Evolutionary conservation across 2,888 invertebrate species (phyloP), one percentile per base, ranked within the genome.

Genomic region (Lochmaea capreae): DNA sequence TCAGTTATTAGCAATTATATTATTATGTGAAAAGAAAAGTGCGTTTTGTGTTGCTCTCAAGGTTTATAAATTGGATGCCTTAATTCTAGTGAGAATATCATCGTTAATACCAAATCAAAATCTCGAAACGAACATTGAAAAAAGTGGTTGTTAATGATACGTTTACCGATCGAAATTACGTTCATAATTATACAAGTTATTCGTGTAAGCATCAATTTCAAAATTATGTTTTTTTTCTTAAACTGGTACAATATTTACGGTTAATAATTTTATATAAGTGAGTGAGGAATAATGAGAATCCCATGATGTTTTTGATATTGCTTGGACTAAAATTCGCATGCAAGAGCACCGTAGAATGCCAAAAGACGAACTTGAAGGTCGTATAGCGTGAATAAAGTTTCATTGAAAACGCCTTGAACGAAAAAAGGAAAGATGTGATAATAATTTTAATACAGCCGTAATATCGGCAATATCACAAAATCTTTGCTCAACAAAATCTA

Each of bases 111-210:
- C 42, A 72, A 71, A 77, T 76, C 73, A 71, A 73, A 69, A 73
- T 70, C 57, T 62, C 57, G 58, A 66, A 67, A 67, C 42, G 59
- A 69, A 62, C n/a, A 49, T 49, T 69, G 61, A 58, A 42, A 71
- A 46, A 70, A 65, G 72, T 65, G 65, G 26, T 52, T 73, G 75
- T 43, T 76, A 74, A 77, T 77, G 74, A 77, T 76, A 77, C 71
- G 74, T 77, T 72, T 65, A 69, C 54, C 69, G 74, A 71, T 70
- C 67, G 68, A 74, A 76, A 77, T 74, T 68, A 33, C 52, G 39
- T 65, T 57, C 63, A 46, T 74, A 74, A 74, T 74, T 66, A 67
- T 58, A 67, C 33, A 57, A 67, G 62, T 46, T 67, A 67, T 70
- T 67, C 62, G 43, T 62, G 70, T 57, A 52, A 70, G 70, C 46